Percentiles rank a stretch among this genome's conserved stretches.
Evolutionary conservation across 2,113 vertebrate species (phyloP).

Genomic region (Ovis canadensis): DNA sequence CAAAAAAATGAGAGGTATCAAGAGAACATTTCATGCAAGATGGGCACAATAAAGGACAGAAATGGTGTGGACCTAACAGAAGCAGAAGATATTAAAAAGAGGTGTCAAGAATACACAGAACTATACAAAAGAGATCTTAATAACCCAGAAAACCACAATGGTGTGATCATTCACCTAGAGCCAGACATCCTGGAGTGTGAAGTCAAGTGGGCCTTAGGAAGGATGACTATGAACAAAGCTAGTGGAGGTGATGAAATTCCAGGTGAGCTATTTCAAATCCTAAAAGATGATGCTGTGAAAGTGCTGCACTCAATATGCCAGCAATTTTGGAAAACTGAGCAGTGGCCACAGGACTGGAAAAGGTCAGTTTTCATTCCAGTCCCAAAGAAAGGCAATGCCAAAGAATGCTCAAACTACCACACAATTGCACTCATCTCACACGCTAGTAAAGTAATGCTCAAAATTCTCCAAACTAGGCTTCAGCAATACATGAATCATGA

Average conservation of each 20-base stretch:
- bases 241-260: not conserved
- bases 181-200: not conserved
- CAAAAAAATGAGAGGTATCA: not conserved
- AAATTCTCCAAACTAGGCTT: not conserved
- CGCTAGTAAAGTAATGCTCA: not conserved
- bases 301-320: not conserved
- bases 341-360: not conserved
- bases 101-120: not conserved
- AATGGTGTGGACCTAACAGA: not conserved
- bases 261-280: not conserved
- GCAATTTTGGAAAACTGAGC: not conserved
- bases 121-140: not conserved
- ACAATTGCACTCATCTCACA: not conserved
- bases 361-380: not conserved
- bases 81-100: not conserved
- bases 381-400: not conserved
- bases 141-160: not conserved
- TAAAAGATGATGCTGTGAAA: not conserved
- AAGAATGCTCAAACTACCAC: not conserved
- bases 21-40: not conserved
- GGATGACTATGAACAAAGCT: not conserved
- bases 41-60: not conserved
- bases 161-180: not conserved
- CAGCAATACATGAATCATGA: not conserved
- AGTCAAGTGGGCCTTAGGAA: not conserved